Percentiles rank a stretch among this genome's conserved stretches.
These are phyloP conservation scores for Rhynchomys soricoides DNA, from an alignment of 2,113 vertebrate genomes.

Conservation along the genomic window DNA sequence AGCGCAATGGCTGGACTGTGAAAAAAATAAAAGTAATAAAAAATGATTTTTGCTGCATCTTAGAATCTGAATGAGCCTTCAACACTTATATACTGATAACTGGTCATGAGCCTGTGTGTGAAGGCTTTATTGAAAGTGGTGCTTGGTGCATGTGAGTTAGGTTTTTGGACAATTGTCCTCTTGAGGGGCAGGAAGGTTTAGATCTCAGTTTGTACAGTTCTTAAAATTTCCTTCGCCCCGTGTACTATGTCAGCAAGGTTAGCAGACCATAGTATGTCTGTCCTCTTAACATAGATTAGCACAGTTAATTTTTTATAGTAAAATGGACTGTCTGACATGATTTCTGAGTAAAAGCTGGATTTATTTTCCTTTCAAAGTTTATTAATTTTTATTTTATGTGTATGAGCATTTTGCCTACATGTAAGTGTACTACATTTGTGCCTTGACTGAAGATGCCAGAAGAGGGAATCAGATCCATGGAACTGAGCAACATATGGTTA, in stretches of 20 bases:
- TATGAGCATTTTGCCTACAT: background rate
- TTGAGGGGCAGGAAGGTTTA: no score
- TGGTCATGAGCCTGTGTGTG: no score
- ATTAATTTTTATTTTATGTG: background rate
- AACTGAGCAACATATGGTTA: background rate
- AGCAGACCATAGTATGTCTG: background rate
- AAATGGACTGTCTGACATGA: background rate
- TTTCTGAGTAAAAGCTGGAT: background rate
- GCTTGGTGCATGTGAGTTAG: background rate
- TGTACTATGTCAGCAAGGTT: background rate
- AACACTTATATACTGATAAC: accelerated
- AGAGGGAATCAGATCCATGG: background rate
- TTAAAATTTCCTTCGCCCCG: background rate
- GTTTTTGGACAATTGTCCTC: background rate
- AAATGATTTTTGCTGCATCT: no score
- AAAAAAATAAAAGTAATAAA: no score
- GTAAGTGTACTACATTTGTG: background rate
- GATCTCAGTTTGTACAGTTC: background rate
- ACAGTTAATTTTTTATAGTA: background rate
- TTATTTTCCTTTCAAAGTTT: background rate
- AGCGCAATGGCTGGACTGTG: no score
- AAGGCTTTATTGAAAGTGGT: background rate
- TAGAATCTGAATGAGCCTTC: background rate
- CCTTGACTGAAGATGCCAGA: background rate
- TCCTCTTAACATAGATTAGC: background rate